A percentile compares a stretch with the other conserved stretches of the same genome.
These are phyloP conservation scores for Heterohyrax brucei DNA, from an alignment of 2,797 vertebrate genomes.

Conservation along the genomic window DNA sequence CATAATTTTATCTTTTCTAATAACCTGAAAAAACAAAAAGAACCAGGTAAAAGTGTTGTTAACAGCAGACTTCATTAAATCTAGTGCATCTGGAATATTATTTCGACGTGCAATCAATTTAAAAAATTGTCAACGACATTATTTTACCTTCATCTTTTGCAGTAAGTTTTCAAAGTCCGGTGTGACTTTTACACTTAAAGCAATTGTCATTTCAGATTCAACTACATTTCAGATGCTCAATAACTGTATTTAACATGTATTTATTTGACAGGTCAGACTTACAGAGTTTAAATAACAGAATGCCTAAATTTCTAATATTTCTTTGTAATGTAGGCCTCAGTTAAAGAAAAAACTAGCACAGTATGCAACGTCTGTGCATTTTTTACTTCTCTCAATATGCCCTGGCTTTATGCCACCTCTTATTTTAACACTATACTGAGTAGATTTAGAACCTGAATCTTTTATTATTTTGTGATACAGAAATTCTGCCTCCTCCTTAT, in stretches of 20 bases:
- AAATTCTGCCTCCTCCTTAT: constrained; percentile 3
- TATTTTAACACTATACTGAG: constrained; percentile 47
- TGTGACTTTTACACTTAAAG: constrained; percentile 12
- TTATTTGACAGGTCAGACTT: neutral
- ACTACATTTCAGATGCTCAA: neutral
- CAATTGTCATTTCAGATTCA: constrained; percentile 36
- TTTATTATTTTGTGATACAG: constrained; percentile 20
- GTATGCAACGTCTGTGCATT: neutral
- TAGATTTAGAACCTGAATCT: constrained; percentile 42
- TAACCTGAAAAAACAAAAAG: constrained; percentile 18
- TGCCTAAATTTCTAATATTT: neutral
- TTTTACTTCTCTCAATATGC: neutral
- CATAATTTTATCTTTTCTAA: constrained; percentile 12
- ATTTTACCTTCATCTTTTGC: neutral
- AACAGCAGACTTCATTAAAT: constrained; percentile 30
- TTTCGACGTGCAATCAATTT: neutral
- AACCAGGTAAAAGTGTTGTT: neutral
- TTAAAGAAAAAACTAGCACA: constrained; percentile 33
- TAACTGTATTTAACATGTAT: neutral
- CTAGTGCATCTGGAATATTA: neutral
- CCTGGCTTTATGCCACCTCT: neutral
- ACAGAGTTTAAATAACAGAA: neutral
- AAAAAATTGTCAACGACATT: constrained; percentile 20
- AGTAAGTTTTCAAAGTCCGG: neutral
- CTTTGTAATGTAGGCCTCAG: constrained; percentile 9